Percentiles rank a stretch among this genome's conserved stretches.
Conservation (phyloP, 2,888 invertebrate species). For the Rhorus exstirpatorius region DNA sequence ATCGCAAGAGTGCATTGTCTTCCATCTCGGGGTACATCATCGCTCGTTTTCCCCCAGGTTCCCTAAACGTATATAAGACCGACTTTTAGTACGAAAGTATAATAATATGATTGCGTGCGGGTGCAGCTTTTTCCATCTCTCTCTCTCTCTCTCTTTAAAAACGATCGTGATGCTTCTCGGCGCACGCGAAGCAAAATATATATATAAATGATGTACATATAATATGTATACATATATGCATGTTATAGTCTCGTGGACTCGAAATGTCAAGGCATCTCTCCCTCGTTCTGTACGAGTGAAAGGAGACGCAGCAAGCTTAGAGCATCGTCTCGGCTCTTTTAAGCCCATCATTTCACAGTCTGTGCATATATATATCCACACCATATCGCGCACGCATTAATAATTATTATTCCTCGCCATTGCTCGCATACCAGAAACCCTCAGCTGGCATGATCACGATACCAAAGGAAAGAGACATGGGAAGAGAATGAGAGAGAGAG, state of each 20-base stretch:
- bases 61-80: conserved; percentile 7
- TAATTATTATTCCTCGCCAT: conserved; percentile 63
- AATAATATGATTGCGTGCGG: conserved; percentile 63
- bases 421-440: conserved; percentile 47
- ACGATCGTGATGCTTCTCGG: conserved; percentile 45
- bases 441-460: conserved; percentile 58
- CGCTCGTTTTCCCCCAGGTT: conserved; percentile 30
- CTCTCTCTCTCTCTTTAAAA: conserved; percentile 20
- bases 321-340: conserved; percentile 50
- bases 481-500: background rate
- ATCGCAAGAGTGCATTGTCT: conserved; percentile 43
- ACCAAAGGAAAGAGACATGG: conserved; percentile 1
- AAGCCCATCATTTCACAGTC: conserved; percentile 59
- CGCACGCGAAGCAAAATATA: conserved; percentile 48
- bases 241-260: conserved; percentile 59
- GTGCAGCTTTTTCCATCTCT: conserved; percentile 23
- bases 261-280: conserved; percentile 69
- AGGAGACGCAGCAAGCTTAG: conserved; percentile 60
- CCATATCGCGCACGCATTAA: conserved; percentile 66
- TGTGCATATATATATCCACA: conserved; percentile 16
- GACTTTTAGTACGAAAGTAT: conserved; percentile 30
- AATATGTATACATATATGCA: conserved; percentile 22
- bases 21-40: conserved; percentile 18
- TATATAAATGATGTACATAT: background rate
- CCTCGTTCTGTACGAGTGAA: conserved; percentile 58